Percentiles rank a stretch among this genome's conserved stretches.
These are phyloP conservation scores for Euclidia mi DNA, from an alignment of 2,888 invertebrate genomes.

Conservation along the genomic window DNA sequence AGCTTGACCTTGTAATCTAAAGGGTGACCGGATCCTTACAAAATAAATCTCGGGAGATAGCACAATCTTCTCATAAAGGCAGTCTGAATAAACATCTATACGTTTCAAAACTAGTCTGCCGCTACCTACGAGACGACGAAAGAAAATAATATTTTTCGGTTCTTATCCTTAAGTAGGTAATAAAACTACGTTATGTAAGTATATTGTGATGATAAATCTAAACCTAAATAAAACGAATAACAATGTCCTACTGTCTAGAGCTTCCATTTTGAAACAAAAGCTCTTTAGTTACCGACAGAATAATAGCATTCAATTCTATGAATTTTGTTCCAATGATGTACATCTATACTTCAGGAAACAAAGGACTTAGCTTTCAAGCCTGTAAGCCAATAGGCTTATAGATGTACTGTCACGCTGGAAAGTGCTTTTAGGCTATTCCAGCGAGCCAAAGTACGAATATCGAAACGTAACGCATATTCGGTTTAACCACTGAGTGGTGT, in stretches of 20 bases:
- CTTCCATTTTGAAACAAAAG: slow-evolving; percentile 21
- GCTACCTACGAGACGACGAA: background rate
- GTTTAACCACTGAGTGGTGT: background rate
- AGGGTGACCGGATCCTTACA: slow-evolving; percentile 15
- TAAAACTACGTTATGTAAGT: background rate
- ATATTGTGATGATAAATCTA: background rate
- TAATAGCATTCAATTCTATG: slow-evolving; percentile 17
- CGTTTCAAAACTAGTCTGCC: slow-evolving; percentile 21
- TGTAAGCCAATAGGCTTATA: slow-evolving; percentile 9
- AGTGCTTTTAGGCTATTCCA: slow-evolving; percentile 8
- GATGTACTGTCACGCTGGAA: background rate
- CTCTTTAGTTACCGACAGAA: slow-evolving; percentile 6
- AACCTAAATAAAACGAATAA: slow-evolving; percentile 7
- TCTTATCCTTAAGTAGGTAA: background rate
- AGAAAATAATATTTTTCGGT: background rate
- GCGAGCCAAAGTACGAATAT: background rate
- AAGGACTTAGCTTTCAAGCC: slow-evolving; percentile 23
- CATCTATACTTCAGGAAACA: slow-evolving; percentile 22
- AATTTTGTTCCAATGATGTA: slow-evolving; percentile 23
- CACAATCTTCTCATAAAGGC: slow-evolving; percentile 12
- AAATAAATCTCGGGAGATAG: slow-evolving; percentile 28
- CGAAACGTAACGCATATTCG: background rate
- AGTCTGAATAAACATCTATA: slow-evolving; percentile 23
- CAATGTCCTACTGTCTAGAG: background rate
- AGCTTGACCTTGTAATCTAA: slow-evolving; percentile 8